Conservation (phyloP, 2,113 vertebrate species). For the Kryptolebias marmoratus region DNA sequence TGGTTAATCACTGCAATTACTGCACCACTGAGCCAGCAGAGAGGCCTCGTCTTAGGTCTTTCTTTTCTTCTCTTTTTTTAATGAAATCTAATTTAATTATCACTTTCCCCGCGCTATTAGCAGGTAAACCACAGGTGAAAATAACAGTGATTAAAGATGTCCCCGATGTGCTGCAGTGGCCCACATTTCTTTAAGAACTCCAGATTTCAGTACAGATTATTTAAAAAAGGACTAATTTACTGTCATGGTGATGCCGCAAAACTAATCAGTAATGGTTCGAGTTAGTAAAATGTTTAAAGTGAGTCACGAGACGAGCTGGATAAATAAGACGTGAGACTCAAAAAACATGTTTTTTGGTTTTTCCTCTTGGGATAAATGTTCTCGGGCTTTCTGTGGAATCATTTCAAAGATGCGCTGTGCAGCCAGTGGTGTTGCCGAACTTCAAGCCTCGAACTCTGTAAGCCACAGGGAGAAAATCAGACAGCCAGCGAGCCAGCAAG, state of each 20-base stretch:
- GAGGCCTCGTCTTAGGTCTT: conserved; percentile 17
- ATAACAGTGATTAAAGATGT: conserved; percentile 25
- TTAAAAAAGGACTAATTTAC: conserved; percentile 5
- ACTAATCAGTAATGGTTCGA: neutral
- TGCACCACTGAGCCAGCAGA: conserved; percentile 29
- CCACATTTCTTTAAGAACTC: conserved; percentile 12
- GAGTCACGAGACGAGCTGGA: neutral
- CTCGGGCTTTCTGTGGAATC: neutral
- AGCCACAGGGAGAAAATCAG: conserved; percentile 9
- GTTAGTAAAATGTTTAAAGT: neutral
- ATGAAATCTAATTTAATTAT: conserved; percentile 33
- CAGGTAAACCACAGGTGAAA: conserved; percentile 12
- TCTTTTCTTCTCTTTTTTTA: neutral
- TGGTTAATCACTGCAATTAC: conserved; percentile 52
- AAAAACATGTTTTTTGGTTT: neutral
- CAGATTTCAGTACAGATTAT: neutral
- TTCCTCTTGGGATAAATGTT: conserved; percentile 8
- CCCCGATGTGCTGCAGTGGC: conserved; percentile 4
- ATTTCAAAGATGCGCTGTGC: neutral
- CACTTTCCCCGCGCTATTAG: conserved; percentile 19
- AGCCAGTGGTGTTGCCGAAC: neutral
- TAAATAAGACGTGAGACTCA: neutral
- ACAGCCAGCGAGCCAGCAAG: conserved; percentile 16
- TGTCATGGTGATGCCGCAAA: conserved; percentile 4
- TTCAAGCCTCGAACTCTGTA: neutral